Percentiles rank a stretch among this genome's conserved stretches.
phyloP scores from a whole-genome alignment of 2,888 invertebrate species.

The Pyrochroa serraticornis region DNA sequence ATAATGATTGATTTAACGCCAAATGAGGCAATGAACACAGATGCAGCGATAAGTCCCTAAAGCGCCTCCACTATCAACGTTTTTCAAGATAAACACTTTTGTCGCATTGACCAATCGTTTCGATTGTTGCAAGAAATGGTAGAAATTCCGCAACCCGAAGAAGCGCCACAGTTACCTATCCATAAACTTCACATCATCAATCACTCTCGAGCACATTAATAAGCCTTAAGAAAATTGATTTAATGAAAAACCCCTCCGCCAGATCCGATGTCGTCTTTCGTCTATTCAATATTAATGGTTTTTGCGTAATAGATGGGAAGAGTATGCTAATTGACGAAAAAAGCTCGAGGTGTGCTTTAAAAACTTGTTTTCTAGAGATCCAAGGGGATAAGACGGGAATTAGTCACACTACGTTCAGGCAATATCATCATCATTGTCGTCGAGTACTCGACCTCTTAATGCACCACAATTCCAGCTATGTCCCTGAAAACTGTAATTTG shows the following conservation, averaged over 20 bases:
- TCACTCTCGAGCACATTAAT: slow-evolving; percentile 27
- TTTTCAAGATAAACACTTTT: too few relatives aligned
- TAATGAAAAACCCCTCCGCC: slow-evolving; percentile 17
- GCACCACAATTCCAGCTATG: slow-evolving; percentile 15
- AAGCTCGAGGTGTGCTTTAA: slow-evolving; percentile 1
- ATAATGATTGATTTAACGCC: too few relatives aligned
- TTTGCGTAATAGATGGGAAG: slow-evolving; percentile 1
- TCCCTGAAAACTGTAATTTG: slow-evolving; percentile 22
- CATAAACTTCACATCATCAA: slow-evolving; percentile 25
- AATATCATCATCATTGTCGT: slow-evolving; percentile 8
- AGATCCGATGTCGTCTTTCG: slow-evolving; percentile 10
- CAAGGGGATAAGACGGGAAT: slow-evolving; percentile 3
- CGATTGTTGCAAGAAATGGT: too few relatives aligned
- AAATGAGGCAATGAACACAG: too few relatives aligned
- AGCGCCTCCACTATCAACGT: too few relatives aligned
- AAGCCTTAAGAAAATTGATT: slow-evolving; percentile 32
- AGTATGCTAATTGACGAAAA: slow-evolving; percentile 8
- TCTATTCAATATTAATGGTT: slow-evolving; percentile 23
- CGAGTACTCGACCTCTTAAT: slow-evolving; percentile 12
- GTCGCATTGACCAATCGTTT: too few relatives aligned
- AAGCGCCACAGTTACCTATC: slow-evolving; percentile 7
- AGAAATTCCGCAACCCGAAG: not conserved
- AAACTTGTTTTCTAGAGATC: slow-evolving; percentile 4
- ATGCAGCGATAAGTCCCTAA: too few relatives aligned
- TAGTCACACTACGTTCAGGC: slow-evolving; percentile 4